These are phyloP conservation scores for Macrosteles quadrilineatus DNA, from an alignment of 1,140 invertebrate genomes.

Conservation along the genomic window DNA sequence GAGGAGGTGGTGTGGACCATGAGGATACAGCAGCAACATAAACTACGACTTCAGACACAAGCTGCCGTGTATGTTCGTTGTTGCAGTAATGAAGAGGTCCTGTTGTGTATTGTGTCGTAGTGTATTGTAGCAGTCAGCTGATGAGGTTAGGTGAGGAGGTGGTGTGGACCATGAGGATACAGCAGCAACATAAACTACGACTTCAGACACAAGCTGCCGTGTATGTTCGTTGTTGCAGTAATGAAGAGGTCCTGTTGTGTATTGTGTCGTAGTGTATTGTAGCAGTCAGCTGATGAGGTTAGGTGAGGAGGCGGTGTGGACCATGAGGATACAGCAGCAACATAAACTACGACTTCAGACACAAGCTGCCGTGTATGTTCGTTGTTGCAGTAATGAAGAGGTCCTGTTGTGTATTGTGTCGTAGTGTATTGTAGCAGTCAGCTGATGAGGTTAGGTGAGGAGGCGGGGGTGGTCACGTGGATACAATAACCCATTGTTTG, in stretches of 20 bases:
- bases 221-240: background rate
- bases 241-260: conserved; percentile 3
- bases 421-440: too few relatives aligned
- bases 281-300: too few relatives aligned
- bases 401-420: background rate
- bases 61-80: too few relatives aligned
- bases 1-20: too few relatives aligned
- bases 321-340: conserved; percentile 17
- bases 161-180: too few relatives aligned
- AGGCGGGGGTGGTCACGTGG: background rate
- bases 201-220: too few relatives aligned
- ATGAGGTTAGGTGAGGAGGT: too few relatives aligned
- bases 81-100: background rate
- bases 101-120: background rate
- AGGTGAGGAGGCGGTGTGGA: background rate
- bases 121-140: too few relatives aligned
- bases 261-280: background rate
- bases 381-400: conserved; percentile 7
- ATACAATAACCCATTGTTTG: conserved; percentile 30
- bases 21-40: too few relatives aligned
- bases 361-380: background rate
- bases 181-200: too few relatives aligned
- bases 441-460: background rate
- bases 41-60: too few relatives aligned
- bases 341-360: conserved; percentile 19